A percentile compares a stretch with the other conserved stretches of the same genome.
These are phyloP conservation scores for Gorsachius magnificus DNA, from an alignment of 2,797 vertebrate genomes.

Conservation along the genomic window DNA sequence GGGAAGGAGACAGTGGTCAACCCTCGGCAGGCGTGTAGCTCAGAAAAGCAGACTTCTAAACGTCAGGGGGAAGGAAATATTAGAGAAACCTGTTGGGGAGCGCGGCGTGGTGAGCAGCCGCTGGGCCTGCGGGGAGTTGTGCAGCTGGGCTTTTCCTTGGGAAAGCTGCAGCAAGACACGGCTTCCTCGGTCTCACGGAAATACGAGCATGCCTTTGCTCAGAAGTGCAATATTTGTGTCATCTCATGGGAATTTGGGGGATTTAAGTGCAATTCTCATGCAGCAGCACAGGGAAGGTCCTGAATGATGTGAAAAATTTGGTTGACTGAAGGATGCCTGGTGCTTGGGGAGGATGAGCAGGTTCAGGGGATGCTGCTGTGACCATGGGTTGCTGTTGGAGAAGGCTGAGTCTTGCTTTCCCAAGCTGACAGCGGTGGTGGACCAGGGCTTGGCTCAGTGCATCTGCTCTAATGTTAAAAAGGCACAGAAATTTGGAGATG, in stretches of 20 bases:
- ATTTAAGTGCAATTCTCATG: neutral
- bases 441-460: neutral
- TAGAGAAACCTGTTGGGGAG: neutral
- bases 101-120: fast-evolving
- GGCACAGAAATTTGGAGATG: neutral
- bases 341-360: neutral
- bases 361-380: neutral
- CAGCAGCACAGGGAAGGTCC: neutral
- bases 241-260: neutral
- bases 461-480: neutral
- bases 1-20: neutral
- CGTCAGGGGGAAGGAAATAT: neutral
- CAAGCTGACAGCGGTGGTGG: neutral
- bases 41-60: neutral
- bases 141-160: neutral
- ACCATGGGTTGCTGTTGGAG: neutral
- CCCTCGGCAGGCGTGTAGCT: neutral
- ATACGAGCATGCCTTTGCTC: neutral
- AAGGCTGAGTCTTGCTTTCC: neutral
- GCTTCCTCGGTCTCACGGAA: neutral
- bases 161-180: neutral
- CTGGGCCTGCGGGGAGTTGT: neutral
- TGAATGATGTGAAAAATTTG: neutral
- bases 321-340: fast-evolving
- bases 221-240: fast-evolving